Conservation (phyloP, 2,888 invertebrate species). For the Campoplex nolae region DNA sequence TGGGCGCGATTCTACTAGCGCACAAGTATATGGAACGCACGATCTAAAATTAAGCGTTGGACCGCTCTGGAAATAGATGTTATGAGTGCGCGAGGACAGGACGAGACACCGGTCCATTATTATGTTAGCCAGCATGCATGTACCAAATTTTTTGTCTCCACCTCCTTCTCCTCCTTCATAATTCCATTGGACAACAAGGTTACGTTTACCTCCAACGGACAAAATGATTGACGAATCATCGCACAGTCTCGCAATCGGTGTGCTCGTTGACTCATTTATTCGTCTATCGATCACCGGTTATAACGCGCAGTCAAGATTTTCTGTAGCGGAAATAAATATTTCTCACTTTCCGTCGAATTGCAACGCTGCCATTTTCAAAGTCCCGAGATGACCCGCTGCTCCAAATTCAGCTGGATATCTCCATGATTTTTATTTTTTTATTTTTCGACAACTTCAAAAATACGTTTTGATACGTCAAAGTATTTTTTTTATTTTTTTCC, state of each 20-base stretch:
- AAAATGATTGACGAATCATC: background rate
- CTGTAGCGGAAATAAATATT: background rate
- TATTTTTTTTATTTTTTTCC: too few species aligned
- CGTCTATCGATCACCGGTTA: too few species aligned
- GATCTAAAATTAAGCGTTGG: slow-evolving; percentile 83
- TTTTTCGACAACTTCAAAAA: too few species aligned
- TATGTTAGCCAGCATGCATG: slow-evolving; percentile 73
- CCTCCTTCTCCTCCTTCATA: slow-evolving; percentile 11
- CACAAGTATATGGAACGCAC: slow-evolving; percentile 83
- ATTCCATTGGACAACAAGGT: slow-evolving; percentile 15
- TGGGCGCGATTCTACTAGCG: slow-evolving; percentile 79
- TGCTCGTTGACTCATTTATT: background rate
- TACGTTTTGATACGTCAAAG: too few species aligned
- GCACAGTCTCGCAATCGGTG: background rate
- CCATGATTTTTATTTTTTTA: too few species aligned
- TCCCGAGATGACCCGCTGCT: too few species aligned
- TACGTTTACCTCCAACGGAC: background rate
- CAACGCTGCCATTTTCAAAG: too few species aligned
- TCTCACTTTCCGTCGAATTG: too few species aligned
- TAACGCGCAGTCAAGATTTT: too few species aligned
- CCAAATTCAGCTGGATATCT: too few species aligned
- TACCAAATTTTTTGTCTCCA: slow-evolving; percentile 35
- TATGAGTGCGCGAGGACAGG: slow-evolving; percentile 85
- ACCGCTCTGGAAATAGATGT: slow-evolving; percentile 84
- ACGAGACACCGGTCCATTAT: slow-evolving; percentile 81